These are phyloP conservation scores for Molorchus minor DNA, from an alignment of 2,888 invertebrate species.

Conservation along the genomic window DNA sequence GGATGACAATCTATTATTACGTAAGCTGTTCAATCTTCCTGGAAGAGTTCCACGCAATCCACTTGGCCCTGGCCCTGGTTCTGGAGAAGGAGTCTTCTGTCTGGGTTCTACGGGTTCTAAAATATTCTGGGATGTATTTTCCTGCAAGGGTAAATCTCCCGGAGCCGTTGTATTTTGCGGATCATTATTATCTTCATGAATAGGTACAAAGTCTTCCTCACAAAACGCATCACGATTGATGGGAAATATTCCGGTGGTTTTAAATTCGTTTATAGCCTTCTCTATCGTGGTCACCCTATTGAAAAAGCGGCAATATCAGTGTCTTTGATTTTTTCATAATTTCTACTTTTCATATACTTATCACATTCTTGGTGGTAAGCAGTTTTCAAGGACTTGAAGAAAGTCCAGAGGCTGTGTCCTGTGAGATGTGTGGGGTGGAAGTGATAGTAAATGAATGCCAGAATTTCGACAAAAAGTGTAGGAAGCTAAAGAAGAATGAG, in stretches of 20 bases:
- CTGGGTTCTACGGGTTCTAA: not conserved
- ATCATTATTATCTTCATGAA: too few relatives aligned
- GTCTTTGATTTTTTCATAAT: constrained; percentile 7
- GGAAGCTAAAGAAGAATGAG: not conserved
- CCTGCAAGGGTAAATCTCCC: not conserved
- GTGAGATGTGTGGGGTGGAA: not conserved
- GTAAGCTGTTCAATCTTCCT: constrained; percentile 15
- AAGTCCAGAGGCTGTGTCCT: constrained; percentile 25
- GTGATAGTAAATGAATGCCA: not conserved
- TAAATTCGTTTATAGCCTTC: constrained; percentile 25
- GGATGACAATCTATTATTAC: constrained; percentile 18
- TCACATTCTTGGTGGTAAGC: constrained; percentile 31
- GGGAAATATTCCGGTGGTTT: constrained; percentile 19
- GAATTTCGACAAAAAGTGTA: not conserved
- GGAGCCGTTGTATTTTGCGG: too few relatives aligned
- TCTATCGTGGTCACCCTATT: constrained; percentile 10
- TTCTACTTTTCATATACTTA: constrained; percentile 21
- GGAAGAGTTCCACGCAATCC: constrained; percentile 15
- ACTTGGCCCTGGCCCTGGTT: not conserved
- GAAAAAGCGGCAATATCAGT: constrained; percentile 22
- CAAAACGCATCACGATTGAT: constrained; percentile 17
- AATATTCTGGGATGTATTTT: not conserved
- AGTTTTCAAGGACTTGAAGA: constrained; percentile 26
- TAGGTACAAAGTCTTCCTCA: constrained; percentile 26
- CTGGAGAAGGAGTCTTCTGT: not conserved